Evolutionary conservation across 2,888 invertebrate species (phyloP).

Genomic region (Ceratothoa steindachneri): DNA sequence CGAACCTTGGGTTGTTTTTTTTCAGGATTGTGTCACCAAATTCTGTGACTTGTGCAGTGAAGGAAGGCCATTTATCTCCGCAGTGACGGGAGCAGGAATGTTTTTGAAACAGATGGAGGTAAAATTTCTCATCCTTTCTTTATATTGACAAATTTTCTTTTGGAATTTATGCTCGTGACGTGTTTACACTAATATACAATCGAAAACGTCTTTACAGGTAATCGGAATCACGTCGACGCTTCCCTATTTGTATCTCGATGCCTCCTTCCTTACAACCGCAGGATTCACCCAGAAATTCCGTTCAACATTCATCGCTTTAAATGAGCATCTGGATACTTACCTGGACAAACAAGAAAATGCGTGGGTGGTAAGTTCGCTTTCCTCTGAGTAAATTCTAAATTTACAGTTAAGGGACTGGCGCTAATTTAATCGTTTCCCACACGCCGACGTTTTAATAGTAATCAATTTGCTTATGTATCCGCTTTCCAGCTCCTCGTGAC

Average conservation of each 20-base stretch:
- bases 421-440: too few species aligned
- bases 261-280: slow-evolving; percentile 72
- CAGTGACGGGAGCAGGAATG: slow-evolving; percentile 11
- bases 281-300: slow-evolving; percentile 35
- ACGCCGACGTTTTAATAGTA: too few species aligned
- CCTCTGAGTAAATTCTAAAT: too few species aligned
- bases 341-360: slow-evolving; percentile 87
- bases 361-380: slow-evolving; percentile 54
- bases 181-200: too few species aligned
- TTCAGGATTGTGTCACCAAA: slow-evolving; percentile 35
- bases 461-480: too few species aligned
- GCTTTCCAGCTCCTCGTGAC: too few species aligned
- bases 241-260: slow-evolving; percentile 76
- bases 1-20: too few species aligned
- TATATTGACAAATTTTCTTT: background rate
- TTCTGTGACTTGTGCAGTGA: slow-evolving; percentile 31
- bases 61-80: slow-evolving; percentile 25
- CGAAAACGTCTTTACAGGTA: slow-evolving; percentile 54
- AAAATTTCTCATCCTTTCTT: too few species aligned
- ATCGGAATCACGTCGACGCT: slow-evolving; percentile 64
- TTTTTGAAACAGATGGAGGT: slow-evolving; percentile 38
- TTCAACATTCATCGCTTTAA: slow-evolving; percentile 60
- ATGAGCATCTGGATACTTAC: slow-evolving; percentile 92
- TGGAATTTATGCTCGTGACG: background rate
- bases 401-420: too few species aligned